Evolutionary conservation across 1,140 invertebrate species (phyloP).

Genomic region (Tetraneura akinire): DNA sequence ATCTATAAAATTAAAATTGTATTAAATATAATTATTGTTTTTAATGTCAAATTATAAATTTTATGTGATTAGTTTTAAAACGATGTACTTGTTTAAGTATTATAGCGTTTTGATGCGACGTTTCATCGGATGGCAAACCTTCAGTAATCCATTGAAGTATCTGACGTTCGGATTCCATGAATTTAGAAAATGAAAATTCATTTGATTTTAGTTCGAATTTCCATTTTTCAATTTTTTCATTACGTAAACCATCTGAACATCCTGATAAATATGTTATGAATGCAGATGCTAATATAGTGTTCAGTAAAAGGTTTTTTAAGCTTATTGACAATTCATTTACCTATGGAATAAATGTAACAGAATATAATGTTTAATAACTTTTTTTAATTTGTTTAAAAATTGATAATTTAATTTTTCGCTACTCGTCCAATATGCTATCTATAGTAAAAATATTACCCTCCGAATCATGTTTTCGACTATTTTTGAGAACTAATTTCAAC

Average conservation of each 20-base stretch:
- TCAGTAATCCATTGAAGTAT: constrained; percentile 83
- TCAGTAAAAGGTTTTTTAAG: constrained; percentile 65
- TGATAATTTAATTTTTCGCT: too few species aligned
- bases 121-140: constrained; percentile 77
- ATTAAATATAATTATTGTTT: background rate
- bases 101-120: constrained; percentile 81
- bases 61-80: background rate
- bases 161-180: constrained; percentile 74
- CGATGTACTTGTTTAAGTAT: constrained; percentile 70
- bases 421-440: too few species aligned
- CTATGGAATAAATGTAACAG: constrained; percentile 56
- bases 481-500: too few species aligned
- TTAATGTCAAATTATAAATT: constrained; percentile 9
- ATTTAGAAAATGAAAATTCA: constrained; percentile 71
- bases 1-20: background rate
- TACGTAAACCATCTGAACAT: constrained; percentile 36
- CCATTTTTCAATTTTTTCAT: constrained; percentile 62
- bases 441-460: too few species aligned
- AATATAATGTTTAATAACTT: too few species aligned
- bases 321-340: constrained; percentile 65
- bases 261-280: constrained; percentile 75
- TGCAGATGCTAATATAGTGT: constrained; percentile 72
- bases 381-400: too few species aligned
- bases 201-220: constrained; percentile 61
- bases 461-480: too few species aligned